These are phyloP conservation scores for Zootermopsis nevadensis DNA, from an alignment of 2,888 invertebrate genomes.

Conservation along the genomic window DNA sequence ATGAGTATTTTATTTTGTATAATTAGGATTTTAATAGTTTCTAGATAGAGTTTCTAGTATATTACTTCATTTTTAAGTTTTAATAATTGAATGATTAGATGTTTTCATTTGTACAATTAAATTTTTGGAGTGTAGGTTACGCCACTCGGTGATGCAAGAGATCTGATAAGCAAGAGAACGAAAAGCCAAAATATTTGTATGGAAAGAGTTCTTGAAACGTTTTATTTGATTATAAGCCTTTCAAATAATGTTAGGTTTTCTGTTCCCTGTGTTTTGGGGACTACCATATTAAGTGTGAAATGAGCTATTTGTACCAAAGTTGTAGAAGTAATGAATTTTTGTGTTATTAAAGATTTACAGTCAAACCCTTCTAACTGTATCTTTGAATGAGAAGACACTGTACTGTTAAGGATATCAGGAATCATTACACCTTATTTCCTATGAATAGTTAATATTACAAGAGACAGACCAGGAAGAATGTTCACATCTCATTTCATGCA, in stretches of 20 bases:
- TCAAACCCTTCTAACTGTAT: constrained; percentile 38
- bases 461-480: no score
- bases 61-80: constrained; percentile 10
- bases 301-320: constrained; percentile 54
- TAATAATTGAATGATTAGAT: constrained; percentile 24
- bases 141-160: constrained; percentile 49
- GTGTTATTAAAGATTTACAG: constrained; percentile 54
- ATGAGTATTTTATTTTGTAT: constrained; percentile 35
- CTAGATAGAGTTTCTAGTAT: constrained; percentile 7
- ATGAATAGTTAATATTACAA: no score
- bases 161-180: constrained; percentile 45
- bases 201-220: constrained; percentile 13
- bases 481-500: no score
- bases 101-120: constrained; percentile 8
- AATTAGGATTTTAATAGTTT: constrained; percentile 22
- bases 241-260: constrained; percentile 13
- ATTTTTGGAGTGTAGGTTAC: constrained; percentile 17
- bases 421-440: no score
- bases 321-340: constrained; percentile 54
- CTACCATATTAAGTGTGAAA: constrained; percentile 45
- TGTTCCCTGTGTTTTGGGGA: constrained; percentile 45
- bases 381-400: background rate
- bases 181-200: constrained; percentile 33
- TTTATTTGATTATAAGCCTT: constrained; percentile 7
- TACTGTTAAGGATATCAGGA: no score